A percentile compares a stretch with the other conserved stretches of the same genome.
These are phyloP conservation scores for Microplitis demolitor DNA, from an alignment of 1,140 invertebrate species.

Conservation along the genomic window DNA sequence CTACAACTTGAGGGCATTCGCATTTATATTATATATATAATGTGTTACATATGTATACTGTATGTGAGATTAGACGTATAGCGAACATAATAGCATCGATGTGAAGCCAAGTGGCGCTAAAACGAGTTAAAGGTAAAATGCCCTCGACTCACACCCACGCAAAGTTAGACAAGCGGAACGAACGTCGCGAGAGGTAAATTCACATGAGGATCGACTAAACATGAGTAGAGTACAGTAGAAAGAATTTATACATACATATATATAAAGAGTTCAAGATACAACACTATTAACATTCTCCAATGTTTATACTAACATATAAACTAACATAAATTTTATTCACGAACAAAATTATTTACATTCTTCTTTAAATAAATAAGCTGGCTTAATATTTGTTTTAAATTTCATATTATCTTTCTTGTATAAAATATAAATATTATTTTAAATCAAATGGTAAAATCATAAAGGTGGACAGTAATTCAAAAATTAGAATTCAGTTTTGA, in stretches of 20 bases:
- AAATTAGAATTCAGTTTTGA: too few species aligned
- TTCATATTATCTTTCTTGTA: conserved; percentile 14
- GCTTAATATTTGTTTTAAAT: conserved; percentile 58
- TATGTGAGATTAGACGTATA: neutral
- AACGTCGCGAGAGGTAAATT: conserved; percentile 9
- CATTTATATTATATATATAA: conserved; percentile 14
- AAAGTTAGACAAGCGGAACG: conserved; percentile 11
- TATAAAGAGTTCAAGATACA: too few species aligned
- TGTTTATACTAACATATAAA: too few species aligned
- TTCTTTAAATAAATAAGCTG: conserved; percentile 35
- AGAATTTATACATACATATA: neutral
- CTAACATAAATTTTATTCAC: too few species aligned
- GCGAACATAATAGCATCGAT: neutral
- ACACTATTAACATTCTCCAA: too few species aligned
- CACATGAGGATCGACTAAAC: conserved; percentile 7
- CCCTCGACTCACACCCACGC: conserved; percentile 15
- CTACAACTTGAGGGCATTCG: neutral
- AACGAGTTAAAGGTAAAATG: neutral
- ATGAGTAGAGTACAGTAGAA: neutral
- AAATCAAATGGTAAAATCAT: neutral
- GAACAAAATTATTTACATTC: conserved; percentile 54
- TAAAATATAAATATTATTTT: neutral
- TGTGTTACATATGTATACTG: neutral
- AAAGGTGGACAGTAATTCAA: too few species aligned
- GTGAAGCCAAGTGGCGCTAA: conserved; percentile 11